Evolutionary conservation across 2,888 invertebrate genomes (phyloP), one percentile per base, ranked within the genome.

Genomic region (Heteromurus nitidus): DNA sequence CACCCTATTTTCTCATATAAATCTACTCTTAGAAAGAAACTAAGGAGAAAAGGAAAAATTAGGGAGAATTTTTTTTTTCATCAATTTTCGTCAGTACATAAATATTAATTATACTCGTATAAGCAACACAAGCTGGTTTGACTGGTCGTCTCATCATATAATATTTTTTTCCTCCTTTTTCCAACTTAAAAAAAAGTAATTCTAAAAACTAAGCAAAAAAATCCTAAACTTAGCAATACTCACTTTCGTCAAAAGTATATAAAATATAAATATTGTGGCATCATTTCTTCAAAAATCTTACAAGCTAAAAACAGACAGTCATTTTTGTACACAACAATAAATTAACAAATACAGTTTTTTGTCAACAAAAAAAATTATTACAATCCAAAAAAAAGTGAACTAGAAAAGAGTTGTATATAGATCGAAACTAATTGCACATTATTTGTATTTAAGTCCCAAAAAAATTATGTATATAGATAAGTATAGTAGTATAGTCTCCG

Each of bases 81-180:
- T n/a, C n/a, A n/a, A n/a, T n/a, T n/a, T n/a, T n/a, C n/a, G n/a
- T 36, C 36, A 36, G 36, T 13, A 36, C 7, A 9, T 47, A 47
- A 13, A 47, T 36, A 36, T 36, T 65, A 79, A n/a, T n/a, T n/a
- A n/a, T n/a, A n/a, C n/a, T n/a, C n/a, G n/a, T n/a, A n/a, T n/a
- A n/a, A n/a, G n/a, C n/a, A 79, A 79, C 79, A 79, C 79, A 79
- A 79, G 79, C 47, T 79, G 79, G 79, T 72, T 79, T 79, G 79
- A 79, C 79, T 79, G 70, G 79, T 79, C 64, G 70, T 79, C 70
- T 72, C 65, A n/a, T n/a, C n/a, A n/a, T n/a, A n/a, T n/a, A n/a
- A n/a, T n/a, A n/a, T n/a, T n/a, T n/a, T n/a, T n/a, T n/a, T n/a
- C n/a, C n/a, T n/a, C n/a, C n/a, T n/a, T n/a, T n/a, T n/a, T n/a